These are phyloP conservation scores for Ornithorhynchus anatinus DNA, from an alignment of 2,113 vertebrate genomes.

Conservation along the genomic window DNA sequence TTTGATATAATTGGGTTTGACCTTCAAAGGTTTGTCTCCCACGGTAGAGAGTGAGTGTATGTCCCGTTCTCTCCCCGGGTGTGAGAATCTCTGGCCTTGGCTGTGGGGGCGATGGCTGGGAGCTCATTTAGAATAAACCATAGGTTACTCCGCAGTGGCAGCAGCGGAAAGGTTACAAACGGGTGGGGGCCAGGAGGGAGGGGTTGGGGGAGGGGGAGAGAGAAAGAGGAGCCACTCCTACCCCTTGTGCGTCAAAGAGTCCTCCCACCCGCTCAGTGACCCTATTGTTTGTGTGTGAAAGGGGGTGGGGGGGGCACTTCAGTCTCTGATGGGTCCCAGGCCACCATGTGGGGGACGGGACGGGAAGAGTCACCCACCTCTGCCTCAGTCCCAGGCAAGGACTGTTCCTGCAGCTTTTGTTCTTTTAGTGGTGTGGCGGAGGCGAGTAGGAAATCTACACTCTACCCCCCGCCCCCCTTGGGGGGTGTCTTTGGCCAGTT, in stretches of 20 bases:
- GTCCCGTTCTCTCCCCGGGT: slow-evolving; percentile 44
- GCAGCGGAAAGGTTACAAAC: neutral
- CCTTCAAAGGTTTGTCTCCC: slow-evolving; percentile 45
- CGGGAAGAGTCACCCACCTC: rapidly evolving
- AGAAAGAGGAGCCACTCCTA: no score
- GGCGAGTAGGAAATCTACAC: neutral
- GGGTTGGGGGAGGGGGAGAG: no score
- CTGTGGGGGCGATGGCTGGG: neutral
- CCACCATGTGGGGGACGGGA: neutral
- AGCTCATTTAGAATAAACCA: neutral
- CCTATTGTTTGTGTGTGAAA: no score
- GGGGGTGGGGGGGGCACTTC: neutral
- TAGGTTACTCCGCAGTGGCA: neutral
- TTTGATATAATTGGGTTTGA: slow-evolving; percentile 19
- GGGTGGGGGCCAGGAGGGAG: no score
- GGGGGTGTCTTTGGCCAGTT: rapidly evolving
- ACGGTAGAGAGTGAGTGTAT: slow-evolving; percentile 10
- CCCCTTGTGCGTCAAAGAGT: no score
- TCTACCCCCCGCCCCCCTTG: rapidly evolving
- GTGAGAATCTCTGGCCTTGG: slow-evolving; percentile 13
- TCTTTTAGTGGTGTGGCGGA: neutral
- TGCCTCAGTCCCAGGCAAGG: neutral
- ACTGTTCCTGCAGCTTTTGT: neutral
- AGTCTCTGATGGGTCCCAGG: no score
- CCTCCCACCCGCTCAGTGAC: no score